Percentiles rank a stretch among this genome's conserved stretches.
phyloP scores from a whole-genome alignment of 35 echinoderm and acorn worm genomes.

The Heliocidaris erythrogramma region DNA sequence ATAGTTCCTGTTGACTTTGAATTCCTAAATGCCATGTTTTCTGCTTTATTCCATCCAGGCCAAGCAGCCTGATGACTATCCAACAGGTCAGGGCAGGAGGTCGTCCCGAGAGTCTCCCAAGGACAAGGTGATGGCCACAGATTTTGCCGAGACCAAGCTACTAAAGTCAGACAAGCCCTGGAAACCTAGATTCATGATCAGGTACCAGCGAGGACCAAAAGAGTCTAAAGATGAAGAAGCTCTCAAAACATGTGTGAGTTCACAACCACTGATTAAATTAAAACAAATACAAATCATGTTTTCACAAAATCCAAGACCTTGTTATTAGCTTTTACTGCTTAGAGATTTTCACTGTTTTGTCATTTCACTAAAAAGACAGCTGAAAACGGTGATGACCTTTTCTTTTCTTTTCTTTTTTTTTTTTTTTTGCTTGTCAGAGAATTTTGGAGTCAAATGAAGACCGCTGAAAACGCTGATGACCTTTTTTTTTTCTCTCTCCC shows the following conservation, averaged over 20 bases:
- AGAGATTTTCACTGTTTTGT: too few species aligned
- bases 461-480: too few species aligned
- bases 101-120: slow-evolving; percentile 66
- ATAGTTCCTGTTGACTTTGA: too few species aligned
- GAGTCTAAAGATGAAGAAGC: slow-evolving; percentile 46
- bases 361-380: too few species aligned
- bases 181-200: too few species aligned
- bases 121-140: slow-evolving; percentile 58
- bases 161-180: slow-evolving; percentile 80
- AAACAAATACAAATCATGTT: too few species aligned
- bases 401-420: too few species aligned
- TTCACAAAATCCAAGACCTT: neutral
- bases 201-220: slow-evolving; percentile 40
- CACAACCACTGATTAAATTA: neutral
- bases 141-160: slow-evolving; percentile 54
- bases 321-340: too few species aligned
- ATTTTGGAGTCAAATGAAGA: too few species aligned
- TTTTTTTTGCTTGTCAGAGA: too few species aligned
- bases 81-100: slow-evolving; percentile 9
- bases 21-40: neutral
- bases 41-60: neutral
- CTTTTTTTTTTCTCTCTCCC: too few species aligned
- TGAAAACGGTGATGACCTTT: too few species aligned
- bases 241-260: slow-evolving; percentile 51
- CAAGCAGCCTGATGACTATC: slow-evolving; percentile 25